phyloP scores from a whole-genome alignment of 2,888 invertebrate genomes.

The Hoplodrina ambigua region DNA sequence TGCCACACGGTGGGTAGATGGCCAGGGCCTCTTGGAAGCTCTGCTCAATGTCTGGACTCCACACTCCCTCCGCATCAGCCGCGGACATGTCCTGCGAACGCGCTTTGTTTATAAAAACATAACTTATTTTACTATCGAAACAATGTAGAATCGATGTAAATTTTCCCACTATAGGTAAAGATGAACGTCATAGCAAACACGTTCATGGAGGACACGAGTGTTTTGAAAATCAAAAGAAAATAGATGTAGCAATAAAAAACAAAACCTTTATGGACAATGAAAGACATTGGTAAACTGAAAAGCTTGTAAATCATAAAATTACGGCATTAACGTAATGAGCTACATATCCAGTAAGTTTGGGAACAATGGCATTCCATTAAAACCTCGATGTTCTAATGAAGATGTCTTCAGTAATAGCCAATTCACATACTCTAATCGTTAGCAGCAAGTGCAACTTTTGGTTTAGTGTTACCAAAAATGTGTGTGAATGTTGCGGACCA shows the following conservation, averaged over 20 bases:
- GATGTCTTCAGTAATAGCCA: conserved; percentile 38
- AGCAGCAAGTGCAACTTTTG: conserved; percentile 27
- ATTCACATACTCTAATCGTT: conserved; percentile 41
- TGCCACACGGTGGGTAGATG: conserved; percentile 99
- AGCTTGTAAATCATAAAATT: conserved; percentile 30
- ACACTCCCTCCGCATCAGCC: conserved; percentile 99
- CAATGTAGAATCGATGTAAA: conserved; percentile 38
- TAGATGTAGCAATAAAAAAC: conserved; percentile 2
- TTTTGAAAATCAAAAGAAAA: conserved; percentile 30
- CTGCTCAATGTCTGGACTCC: conserved; percentile 99
- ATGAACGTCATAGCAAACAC: conserved; percentile 33
- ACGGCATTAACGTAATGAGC: conserved; percentile 32
- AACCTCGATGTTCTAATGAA: conserved; percentile 46
- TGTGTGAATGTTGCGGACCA: conserved; percentile 1
- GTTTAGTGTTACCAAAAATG: conserved; percentile 1
- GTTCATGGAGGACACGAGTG: conserved; percentile 19
- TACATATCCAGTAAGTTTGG: conserved; percentile 37
- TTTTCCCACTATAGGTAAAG: conserved; percentile 44
- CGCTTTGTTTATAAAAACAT: conserved; percentile 51
- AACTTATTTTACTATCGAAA: conserved; percentile 43
- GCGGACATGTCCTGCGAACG: conserved; percentile 95
- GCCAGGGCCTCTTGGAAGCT: conserved; percentile 99
- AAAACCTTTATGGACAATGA: not conserved
- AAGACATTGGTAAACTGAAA: conserved; percentile 8
- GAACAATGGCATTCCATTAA: conserved; percentile 45